These are phyloP conservation scores for Cynopterus brachyotis DNA, from an alignment of 2,113 vertebrate genomes.

Conservation along the genomic window DNA sequence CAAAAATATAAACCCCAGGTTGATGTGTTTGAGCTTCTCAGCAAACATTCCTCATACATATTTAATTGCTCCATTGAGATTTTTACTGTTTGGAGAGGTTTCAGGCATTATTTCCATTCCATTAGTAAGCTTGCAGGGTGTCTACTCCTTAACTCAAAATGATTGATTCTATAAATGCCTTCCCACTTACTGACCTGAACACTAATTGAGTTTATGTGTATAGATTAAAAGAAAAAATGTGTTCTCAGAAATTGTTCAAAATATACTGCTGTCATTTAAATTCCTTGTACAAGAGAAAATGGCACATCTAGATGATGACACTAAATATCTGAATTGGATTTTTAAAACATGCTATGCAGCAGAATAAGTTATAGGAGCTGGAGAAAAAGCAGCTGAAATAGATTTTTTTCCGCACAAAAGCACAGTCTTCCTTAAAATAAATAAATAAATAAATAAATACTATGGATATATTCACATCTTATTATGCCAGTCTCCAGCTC, in stretches of 20 bases:
- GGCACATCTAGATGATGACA: conserved; percentile 47
- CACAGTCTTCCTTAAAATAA: not conserved
- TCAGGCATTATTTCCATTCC: conserved; percentile 87
- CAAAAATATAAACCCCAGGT: conserved; percentile 81
- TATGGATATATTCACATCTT: conserved; percentile 61
- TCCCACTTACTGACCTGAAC: conserved; percentile 83
- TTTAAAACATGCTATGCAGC: conserved; percentile 12
- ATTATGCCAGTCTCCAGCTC: conserved; percentile 21
- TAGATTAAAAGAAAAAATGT: conserved; percentile 81
- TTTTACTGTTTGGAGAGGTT: conserved; percentile 81
- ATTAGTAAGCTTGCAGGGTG: conserved; percentile 83
- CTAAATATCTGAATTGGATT: conserved; percentile 38
- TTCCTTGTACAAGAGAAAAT: conserved; percentile 61
- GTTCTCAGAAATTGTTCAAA: conserved; percentile 79
- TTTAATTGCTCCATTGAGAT: conserved; percentile 86
- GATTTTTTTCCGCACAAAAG: conserved; percentile 41
- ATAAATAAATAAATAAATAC: no score
- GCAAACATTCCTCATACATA: conserved; percentile 86
- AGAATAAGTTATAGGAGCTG: conserved; percentile 32
- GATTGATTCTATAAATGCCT: conserved; percentile 85
- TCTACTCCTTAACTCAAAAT: conserved; percentile 84
- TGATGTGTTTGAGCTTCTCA: conserved; percentile 85
- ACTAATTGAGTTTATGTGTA: conserved; percentile 84
- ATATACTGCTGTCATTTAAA: conserved; percentile 72
- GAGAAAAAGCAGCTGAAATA: not conserved